These are phyloP conservation scores for Heteronetta atricapilla DNA, from an alignment of 2,113 vertebrate genomes.

Conservation along the genomic window DNA sequence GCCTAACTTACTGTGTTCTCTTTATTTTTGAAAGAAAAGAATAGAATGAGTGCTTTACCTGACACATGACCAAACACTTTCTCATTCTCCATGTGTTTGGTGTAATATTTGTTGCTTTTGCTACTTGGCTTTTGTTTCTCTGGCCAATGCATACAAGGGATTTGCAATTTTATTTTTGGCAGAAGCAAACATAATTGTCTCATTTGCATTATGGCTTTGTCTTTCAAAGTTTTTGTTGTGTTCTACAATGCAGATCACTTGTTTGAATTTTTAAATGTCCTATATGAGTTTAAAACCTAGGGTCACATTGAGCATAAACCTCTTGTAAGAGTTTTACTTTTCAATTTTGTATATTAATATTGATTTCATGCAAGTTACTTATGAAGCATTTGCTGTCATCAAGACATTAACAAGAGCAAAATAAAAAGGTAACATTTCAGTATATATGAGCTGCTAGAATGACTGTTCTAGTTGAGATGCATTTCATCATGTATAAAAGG, in stretches of 20 bases:
- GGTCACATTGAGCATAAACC: background rate
- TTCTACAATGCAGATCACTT: background rate
- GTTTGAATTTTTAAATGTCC: background rate
- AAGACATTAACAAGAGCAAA: background rate
- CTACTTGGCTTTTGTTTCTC: background rate
- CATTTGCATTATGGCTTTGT: background rate
- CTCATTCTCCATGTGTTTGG: background rate
- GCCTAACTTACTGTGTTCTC: background rate
- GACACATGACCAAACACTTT: background rate
- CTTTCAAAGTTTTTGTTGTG: background rate
- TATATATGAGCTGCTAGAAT: background rate
- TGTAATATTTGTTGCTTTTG: background rate
- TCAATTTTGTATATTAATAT: background rate
- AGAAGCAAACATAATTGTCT: background rate
- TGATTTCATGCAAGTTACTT: background rate
- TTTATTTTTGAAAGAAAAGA: background rate
- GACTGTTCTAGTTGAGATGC: background rate
- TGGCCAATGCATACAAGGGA: background rate
- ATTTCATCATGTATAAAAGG: background rate
- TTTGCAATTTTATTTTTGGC: background rate
- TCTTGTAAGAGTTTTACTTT: background rate
- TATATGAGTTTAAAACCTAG: background rate
- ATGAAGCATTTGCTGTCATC: background rate
- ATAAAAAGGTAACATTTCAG: background rate
- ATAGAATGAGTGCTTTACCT: background rate